Conservation (phyloP, 2,888 invertebrate species). For the Nebria salina region DNA sequence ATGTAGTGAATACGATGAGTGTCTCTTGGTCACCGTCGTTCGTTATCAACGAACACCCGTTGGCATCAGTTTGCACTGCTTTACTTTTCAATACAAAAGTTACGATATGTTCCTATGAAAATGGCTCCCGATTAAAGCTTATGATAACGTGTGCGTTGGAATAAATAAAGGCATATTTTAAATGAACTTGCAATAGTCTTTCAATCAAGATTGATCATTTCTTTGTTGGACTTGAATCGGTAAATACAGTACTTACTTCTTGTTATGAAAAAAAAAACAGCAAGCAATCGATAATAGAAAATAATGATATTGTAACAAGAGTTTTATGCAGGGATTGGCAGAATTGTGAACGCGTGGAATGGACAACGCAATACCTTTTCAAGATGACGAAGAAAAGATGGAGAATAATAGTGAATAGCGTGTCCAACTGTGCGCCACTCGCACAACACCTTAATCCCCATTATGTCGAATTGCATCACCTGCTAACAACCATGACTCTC, state of each 20-base stretch:
- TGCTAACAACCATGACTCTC: constrained; percentile 45
- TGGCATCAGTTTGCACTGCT: constrained; percentile 40
- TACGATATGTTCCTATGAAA: not conserved
- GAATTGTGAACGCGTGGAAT: constrained; percentile 6
- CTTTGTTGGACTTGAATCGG: too few relatives aligned
- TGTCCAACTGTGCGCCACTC: constrained; percentile 37
- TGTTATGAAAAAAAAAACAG: too few relatives aligned
- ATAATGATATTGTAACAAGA: constrained; percentile 42
- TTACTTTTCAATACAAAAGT: constrained; percentile 26
- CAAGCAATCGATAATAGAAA: not conserved
- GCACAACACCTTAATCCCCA: constrained; percentile 50
- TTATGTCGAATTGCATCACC: constrained; percentile 52
- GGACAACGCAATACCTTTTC: constrained; percentile 11
- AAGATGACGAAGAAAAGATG: constrained; percentile 1
- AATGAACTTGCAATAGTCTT: not conserved
- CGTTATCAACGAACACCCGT: constrained; percentile 31
- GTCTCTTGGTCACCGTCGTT: constrained; percentile 26
- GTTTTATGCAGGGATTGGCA: not conserved
- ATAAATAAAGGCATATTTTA: not conserved
- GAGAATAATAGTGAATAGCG: constrained; percentile 21
- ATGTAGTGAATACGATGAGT: constrained; percentile 23
- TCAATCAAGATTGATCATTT: too few relatives aligned
- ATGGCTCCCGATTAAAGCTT: not conserved
- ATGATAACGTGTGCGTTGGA: not conserved
- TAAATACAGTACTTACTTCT: too few relatives aligned